Percentiles rank a stretch among this genome's conserved stretches.
phyloP scores from a whole-genome alignment of 2,888 invertebrate species.

The Polydrusus cervinus region DNA sequence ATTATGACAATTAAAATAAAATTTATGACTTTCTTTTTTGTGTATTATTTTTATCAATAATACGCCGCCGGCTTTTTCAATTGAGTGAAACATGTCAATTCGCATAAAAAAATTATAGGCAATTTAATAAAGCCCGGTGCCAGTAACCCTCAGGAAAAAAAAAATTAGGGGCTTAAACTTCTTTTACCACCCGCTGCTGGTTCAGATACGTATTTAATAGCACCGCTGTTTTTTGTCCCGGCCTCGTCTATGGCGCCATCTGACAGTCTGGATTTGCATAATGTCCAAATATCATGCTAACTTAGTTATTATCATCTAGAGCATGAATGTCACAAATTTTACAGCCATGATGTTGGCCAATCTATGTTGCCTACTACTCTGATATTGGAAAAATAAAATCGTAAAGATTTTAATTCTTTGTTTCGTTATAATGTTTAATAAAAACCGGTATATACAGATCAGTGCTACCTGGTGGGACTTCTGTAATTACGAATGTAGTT shows the following conservation, averaged over 20 bases:
- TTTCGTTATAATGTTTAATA: too few relatives aligned
- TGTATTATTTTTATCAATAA: neutral
- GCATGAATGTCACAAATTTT: too few relatives aligned
- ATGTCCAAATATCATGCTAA: constrained; percentile 67
- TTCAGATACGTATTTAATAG: constrained; percentile 61
- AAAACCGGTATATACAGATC: too few relatives aligned
- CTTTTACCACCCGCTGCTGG: constrained; percentile 24
- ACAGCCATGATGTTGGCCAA: too few relatives aligned
- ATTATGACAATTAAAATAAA: too few relatives aligned
- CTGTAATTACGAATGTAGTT: too few relatives aligned
- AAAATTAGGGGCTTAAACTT: constrained; percentile 18
- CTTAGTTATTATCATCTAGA: constrained; percentile 39
- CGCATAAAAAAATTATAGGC: neutral
- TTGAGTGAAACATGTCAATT: neutral
- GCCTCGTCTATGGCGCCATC: constrained; percentile 61
- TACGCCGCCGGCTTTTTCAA: neutral
- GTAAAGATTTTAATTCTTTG: too few relatives aligned
- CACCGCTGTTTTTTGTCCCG: constrained; percentile 60
- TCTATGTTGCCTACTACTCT: too few relatives aligned
- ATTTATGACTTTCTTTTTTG: too few relatives aligned
- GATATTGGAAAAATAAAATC: too few relatives aligned
- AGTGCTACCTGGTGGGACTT: too few relatives aligned
- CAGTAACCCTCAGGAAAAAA: constrained; percentile 6
- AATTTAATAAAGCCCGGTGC: neutral
- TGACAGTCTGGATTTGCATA: constrained; percentile 66